Conservation (phyloP, 2,888 invertebrate genomes). For the Meganola albula region DNA sequence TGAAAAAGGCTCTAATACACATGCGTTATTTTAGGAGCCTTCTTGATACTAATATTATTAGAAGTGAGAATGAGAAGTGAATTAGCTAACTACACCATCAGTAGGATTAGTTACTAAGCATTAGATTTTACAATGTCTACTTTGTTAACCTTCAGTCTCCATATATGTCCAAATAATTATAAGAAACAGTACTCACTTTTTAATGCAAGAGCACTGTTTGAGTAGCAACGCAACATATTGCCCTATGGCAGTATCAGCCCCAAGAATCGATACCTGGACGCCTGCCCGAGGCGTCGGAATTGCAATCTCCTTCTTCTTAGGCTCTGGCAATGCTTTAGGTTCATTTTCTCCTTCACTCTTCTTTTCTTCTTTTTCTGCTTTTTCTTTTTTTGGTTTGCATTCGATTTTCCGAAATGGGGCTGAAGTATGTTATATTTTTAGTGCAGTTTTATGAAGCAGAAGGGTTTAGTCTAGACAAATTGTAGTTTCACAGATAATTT, state of each 20-base stretch:
- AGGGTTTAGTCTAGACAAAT: too few relatives aligned
- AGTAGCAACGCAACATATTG: slow-evolving; percentile 67
- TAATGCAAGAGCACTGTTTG: slow-evolving; percentile 73
- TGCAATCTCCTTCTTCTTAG: slow-evolving; percentile 31
- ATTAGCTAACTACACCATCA: too few relatives aligned
- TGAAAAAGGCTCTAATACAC: too few relatives aligned
- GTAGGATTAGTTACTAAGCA: too few relatives aligned
- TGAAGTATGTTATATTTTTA: slow-evolving; percentile 20
- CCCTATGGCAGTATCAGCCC: slow-evolving; percentile 71
- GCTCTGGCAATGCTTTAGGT: slow-evolving; percentile 42
- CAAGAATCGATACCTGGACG: slow-evolving; percentile 67
- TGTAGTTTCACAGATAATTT: too few relatives aligned
- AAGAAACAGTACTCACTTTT: slow-evolving; percentile 65
- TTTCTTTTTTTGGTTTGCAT: slow-evolving; percentile 32
- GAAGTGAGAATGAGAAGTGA: too few relatives aligned
- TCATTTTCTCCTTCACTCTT: slow-evolving; percentile 18
- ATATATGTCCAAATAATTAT: too few relatives aligned
- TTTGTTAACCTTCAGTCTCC: too few relatives aligned
- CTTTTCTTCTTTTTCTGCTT: slow-evolving; percentile 24
- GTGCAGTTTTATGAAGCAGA: too few relatives aligned
- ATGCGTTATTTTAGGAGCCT: too few relatives aligned
- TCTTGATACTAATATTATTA: too few relatives aligned
- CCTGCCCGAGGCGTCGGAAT: slow-evolving; percentile 47
- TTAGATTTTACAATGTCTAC: too few relatives aligned
- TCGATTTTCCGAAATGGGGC: slow-evolving; percentile 59